Conservation (phyloP, 2,113 vertebrate species). For the Psophia crepitans region DNA sequence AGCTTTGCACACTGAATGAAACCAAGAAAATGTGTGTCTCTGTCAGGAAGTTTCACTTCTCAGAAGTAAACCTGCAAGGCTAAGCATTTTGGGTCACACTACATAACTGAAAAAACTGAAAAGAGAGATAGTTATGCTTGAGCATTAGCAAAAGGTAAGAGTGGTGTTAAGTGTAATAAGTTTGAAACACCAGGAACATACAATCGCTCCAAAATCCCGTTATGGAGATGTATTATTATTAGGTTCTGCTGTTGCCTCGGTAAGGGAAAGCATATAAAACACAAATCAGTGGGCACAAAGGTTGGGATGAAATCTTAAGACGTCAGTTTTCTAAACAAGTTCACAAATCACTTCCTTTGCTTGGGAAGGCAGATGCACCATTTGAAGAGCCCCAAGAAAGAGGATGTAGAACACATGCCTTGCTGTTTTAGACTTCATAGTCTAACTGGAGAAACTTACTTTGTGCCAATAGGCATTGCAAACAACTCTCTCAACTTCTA, state of each 20-base stretch:
- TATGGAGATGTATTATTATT: slow-evolving; percentile 48
- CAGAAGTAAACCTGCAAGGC: background rate
- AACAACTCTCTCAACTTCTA: slow-evolving; percentile 60
- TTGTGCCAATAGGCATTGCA: slow-evolving; percentile 60
- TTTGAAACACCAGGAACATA: slow-evolving; percentile 9
- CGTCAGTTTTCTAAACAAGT: slow-evolving; percentile 23
- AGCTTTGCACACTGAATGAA: background rate
- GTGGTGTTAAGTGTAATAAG: background rate
- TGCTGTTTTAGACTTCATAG: slow-evolving; percentile 38
- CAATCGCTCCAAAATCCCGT: slow-evolving; percentile 16
- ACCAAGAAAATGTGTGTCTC: background rate
- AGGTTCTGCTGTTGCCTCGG: background rate
- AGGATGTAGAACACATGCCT: slow-evolving; percentile 1
- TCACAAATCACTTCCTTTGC: slow-evolving; percentile 15
- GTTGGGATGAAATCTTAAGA: slow-evolving; percentile 11
- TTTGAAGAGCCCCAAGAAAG: slow-evolving; percentile 43
- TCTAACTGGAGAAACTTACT: slow-evolving; percentile 48
- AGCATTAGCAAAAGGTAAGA: slow-evolving; percentile 4
- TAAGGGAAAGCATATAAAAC: slow-evolving; percentile 2
- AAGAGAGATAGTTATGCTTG: background rate
- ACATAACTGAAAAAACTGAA: background rate
- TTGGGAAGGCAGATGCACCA: slow-evolving; percentile 16
- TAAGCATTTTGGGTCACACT: background rate
- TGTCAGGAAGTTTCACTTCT: background rate
- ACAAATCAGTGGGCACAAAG: slow-evolving; percentile 17